These are phyloP conservation scores for Palythoa grandis DNA, from an alignment of 92 coral and sea anemone species.

Conservation along the genomic window DNA sequence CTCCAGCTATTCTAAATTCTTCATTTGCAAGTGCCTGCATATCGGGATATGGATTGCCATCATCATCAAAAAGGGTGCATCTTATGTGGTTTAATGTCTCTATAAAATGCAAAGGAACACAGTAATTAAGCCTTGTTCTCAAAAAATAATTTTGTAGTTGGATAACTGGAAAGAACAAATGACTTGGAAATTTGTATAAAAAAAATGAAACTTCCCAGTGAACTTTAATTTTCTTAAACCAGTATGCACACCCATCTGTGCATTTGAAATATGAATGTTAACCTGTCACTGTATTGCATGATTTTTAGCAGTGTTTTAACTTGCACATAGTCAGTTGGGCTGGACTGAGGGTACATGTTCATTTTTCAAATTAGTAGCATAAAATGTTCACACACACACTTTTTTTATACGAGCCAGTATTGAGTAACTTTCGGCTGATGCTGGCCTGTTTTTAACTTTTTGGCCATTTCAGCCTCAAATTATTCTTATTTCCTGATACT, in stretches of 20 bases:
- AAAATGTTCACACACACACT: too few species aligned
- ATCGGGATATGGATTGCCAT: slow-evolving; percentile 67
- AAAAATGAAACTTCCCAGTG: not conserved
- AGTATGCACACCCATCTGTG: not conserved
- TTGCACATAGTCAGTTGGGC: too few species aligned
- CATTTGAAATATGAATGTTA: not conserved
- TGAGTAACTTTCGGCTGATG: too few species aligned
- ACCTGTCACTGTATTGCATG: not conserved
- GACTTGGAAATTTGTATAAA: not conserved
- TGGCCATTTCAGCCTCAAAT: too few species aligned
- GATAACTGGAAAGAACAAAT: slow-evolving; percentile 18
- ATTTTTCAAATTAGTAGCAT: too few species aligned
- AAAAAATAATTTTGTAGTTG: slow-evolving; percentile 13
- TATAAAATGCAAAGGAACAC: slow-evolving; percentile 49
- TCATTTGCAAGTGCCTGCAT: slow-evolving; percentile 66
- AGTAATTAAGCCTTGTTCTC: slow-evolving; percentile 18
- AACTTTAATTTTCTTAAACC: not conserved
- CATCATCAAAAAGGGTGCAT: slow-evolving; percentile 57
- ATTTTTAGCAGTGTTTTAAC: too few species aligned
- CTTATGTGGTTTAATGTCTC: slow-evolving; percentile 60
- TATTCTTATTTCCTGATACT: too few species aligned
- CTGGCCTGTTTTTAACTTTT: too few species aligned
- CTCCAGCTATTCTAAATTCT: slow-evolving; percentile 70
- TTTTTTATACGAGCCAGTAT: too few species aligned
- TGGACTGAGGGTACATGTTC: too few species aligned